These are phyloP conservation scores for Steatornis caripensis DNA, from an alignment of 2,113 vertebrate genomes.

Conservation along the genomic window DNA sequence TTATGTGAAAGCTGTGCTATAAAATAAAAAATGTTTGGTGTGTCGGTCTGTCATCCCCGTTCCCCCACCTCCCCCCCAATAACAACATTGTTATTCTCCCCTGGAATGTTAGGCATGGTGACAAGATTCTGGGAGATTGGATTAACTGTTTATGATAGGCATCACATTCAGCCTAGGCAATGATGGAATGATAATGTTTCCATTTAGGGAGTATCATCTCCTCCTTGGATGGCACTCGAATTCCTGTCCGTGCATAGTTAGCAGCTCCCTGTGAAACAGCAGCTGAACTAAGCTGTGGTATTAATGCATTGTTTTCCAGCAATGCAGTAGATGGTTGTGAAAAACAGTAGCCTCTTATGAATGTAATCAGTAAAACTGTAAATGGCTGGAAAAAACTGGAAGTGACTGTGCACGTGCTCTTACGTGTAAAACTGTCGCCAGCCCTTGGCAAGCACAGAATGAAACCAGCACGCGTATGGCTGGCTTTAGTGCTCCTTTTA, in stretches of 20 bases:
- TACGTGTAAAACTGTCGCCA: fast-evolving
- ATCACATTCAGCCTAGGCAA: not conserved
- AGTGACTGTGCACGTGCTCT: fast-evolving
- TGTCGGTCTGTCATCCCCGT: too few species aligned
- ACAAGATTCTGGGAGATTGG: not conserved
- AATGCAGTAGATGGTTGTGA: not conserved
- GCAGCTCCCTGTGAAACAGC: not conserved
- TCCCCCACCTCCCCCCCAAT: not conserved
- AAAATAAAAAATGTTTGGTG: not conserved
- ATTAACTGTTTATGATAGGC: not conserved
- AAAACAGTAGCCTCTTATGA: not conserved
- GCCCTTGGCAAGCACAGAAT: not conserved
- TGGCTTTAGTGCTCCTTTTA: fast-evolving
- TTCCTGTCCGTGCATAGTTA: not conserved
- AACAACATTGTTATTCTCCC: not conserved
- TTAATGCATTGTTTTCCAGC: not conserved
- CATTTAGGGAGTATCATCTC: not conserved
- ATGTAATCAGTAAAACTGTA: not conserved
- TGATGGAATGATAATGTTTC: not conserved
- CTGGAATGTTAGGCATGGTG: not conserved
- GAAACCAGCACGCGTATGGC: fast-evolving
- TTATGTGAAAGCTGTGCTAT: constrained; percentile 4
- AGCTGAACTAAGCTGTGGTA: not conserved
- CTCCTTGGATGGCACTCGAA: not conserved
- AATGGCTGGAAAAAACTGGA: too few species aligned